These are phyloP conservation scores for Tachycineta bicolor DNA, from an alignment of 2,113 vertebrate genomes.

Conservation along the genomic window DNA sequence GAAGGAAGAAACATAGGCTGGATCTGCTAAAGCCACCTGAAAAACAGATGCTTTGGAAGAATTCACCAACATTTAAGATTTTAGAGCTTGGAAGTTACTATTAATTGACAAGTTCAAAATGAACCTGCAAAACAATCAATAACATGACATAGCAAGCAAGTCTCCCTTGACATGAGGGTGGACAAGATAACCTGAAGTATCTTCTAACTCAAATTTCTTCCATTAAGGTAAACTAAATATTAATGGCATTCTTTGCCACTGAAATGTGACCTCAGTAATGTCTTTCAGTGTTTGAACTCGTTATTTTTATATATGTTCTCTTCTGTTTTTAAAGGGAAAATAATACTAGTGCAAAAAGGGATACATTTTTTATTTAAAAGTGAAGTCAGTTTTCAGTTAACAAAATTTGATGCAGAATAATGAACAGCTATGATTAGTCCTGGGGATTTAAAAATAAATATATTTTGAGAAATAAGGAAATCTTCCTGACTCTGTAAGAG, in stretches of 20 bases:
- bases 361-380: background rate
- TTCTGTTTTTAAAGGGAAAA: background rate
- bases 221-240: constrained; percentile 64
- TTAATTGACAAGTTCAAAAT: background rate
- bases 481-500: background rate
- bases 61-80: background rate
- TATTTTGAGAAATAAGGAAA: background rate
- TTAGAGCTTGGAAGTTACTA: background rate
- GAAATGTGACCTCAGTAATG: constrained; percentile 56
- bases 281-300: constrained; percentile 31
- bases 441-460: background rate
- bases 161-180: background rate
- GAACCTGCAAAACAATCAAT: background rate
- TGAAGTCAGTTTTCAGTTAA: background rate
- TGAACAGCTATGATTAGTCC: background rate
- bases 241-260: constrained; percentile 62
- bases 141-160: background rate
- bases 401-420: constrained; percentile 25
- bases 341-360: background rate
- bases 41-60: background rate
- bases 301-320: constrained; percentile 1
- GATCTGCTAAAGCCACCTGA: background rate
- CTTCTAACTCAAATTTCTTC: constrained; percentile 65
- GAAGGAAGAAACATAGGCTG: background rate
- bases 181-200: constrained; percentile 55